Evolutionary conservation across 2,113 vertebrate genomes (phyloP).

Genomic region (Machaerirhynchus nigripectus): DNA sequence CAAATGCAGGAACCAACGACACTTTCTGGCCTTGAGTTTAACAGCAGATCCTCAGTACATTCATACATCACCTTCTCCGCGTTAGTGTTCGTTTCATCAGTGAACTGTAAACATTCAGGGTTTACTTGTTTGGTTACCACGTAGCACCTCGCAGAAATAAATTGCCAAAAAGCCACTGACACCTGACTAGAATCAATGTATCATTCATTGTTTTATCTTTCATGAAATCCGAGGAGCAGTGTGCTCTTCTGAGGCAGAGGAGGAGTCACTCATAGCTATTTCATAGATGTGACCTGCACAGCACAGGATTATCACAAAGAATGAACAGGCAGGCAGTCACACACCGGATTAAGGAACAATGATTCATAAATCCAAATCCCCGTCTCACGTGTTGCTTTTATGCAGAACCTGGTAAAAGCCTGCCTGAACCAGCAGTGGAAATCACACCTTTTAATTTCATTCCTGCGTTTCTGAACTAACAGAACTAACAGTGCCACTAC

Average conservation of each 20-base stretch:
- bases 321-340: neutral
- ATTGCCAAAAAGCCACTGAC: neutral
- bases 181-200: neutral
- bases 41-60: neutral
- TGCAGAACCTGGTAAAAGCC: neutral
- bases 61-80: neutral
- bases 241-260: neutral
- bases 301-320: neutral
- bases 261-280: neutral
- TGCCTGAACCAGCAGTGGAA: neutral
- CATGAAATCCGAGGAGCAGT: neutral
- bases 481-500: neutral
- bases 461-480: neutral
- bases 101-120: neutral
- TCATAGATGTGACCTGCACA: neutral
- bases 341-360: neutral
- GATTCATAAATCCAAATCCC: neutral
- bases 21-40: neutral
- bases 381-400: neutral
- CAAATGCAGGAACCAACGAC: neutral
- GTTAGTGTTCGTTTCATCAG: neutral
- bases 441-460: neutral
- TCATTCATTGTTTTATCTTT: neutral
- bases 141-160: neutral
- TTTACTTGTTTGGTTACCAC: neutral